Evolutionary conservation across 2,888 invertebrate genomes (phyloP), one percentile per base, ranked within the genome.

Genomic region (Acanthopleura granulata): DNA sequence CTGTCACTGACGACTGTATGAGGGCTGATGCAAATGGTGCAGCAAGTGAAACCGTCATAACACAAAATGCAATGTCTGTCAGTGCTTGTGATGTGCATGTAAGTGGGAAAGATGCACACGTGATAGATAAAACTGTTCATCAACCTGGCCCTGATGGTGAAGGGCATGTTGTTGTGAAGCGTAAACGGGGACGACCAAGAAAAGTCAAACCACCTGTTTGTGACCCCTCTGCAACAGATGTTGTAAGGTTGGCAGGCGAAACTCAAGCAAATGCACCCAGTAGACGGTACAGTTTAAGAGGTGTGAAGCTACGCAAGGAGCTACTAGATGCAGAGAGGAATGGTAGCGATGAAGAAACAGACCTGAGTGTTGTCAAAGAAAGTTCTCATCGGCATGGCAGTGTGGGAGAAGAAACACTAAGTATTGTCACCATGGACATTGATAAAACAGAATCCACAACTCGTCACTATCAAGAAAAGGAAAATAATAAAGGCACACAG

Each of bases 271-370:
- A 18, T 27, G 66, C 40, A n/a, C 25, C 49, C 15, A n/a, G n/a
- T 16, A 61, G 51, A 14, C 72, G 79, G 57, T 85, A 85, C 62
- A 75, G 79, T 50, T 76, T 85, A 51, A 75, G 85, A 62, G 84
- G 84, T 9, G 82, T 76, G 0, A 84, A 82, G 72, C 73, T 85
- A 12, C 80, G 82, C 25, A 76, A 78, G 62, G 75, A 74, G 16
- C 78, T 83, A 27, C 82, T 83, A 81, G 76, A 78, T 61, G 80
- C 81, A 51, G 83, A 80, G 29, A 81, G 79, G 69, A 80, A 80
- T 49, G 62, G 75, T 49, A 66, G 66, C 29, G 66, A 66, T 22
- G 66, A 22, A 27, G 66, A 66, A 22, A 40, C 40, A 40, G 40
- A 40, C 40, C 4, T 57, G 22, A n/a, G n/a, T 18, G 57, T 9